phyloP scores from a whole-genome alignment of 2,113 vertebrate genomes.

The Corythaixoides concolor region DNA sequence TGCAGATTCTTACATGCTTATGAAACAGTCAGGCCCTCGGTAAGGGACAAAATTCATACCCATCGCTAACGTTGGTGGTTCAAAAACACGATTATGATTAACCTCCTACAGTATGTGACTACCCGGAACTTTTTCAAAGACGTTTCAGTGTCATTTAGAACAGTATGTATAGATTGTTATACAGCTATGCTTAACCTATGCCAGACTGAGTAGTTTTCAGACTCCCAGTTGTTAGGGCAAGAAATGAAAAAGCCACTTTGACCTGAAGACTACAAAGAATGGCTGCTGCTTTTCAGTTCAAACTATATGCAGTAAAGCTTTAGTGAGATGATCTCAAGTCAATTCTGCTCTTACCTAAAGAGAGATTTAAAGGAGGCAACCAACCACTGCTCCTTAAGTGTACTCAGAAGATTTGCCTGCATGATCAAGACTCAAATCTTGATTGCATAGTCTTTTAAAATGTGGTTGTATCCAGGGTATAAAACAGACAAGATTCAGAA shows the following conservation, averaged over 20 bases:
- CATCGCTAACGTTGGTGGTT: background rate
- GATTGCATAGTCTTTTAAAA: background rate
- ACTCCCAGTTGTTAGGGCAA: background rate
- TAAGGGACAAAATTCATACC: background rate
- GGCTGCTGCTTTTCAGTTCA: background rate
- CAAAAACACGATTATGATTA: background rate
- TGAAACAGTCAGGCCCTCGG: background rate
- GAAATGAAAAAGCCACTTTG: background rate
- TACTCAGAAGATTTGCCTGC: background rate
- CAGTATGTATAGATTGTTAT: background rate
- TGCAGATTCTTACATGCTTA: background rate
- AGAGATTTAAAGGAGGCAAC: rapidly evolving
- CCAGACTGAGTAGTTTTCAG: background rate
- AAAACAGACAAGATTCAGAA: background rate
- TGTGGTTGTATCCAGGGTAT: background rate
- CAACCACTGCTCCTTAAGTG: background rate
- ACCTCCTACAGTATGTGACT: background rate
- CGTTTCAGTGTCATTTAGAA: background rate
- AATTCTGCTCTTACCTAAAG: background rate
- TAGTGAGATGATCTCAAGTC: background rate
- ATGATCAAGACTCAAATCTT: background rate
- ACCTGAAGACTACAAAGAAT: background rate
- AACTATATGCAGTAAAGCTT: background rate
- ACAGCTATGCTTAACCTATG: background rate
- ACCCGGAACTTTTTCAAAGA: background rate